Base-by-base conservation (phyloP, 2,113 vertebrate genomes). In the Pteropus alecto region DNA sequence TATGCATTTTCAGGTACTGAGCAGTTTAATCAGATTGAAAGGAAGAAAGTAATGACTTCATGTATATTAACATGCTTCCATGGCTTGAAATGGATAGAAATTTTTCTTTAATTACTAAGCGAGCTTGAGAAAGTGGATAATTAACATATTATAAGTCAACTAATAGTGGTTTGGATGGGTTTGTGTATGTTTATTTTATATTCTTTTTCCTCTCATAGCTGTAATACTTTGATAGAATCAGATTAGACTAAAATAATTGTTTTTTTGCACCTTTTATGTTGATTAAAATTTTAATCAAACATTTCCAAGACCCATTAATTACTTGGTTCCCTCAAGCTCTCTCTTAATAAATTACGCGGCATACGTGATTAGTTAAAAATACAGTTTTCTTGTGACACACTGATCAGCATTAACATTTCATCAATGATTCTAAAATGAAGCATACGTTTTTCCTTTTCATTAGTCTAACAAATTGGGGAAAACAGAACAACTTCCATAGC, bases 281-380 rank as follows among this genome's bases (percentile, higher is more conserved):
- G 90, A 98, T 96, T 97, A 96, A 88, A 95, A 90, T 68, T 96
- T 95, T 97, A 96, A 96, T 96, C 95, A 98, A 92, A 94, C 78
- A 71, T 95, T 97, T 83, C 54, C 46, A 97, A 96, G 35, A 92
- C 67, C 67, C 60, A 85, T 94, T 95, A 97, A 97, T 97, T 97
- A 98, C 90, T 92, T 96, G 86, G n/a, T 65, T 97, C 84, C 71
- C 78, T 95, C 86, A 95, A 94, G 61, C 48, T 87, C 35, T 91
- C 30, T 56, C 76, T 65, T 78, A n/a, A 95, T 86, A 95, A 91
- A 94, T 97, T 96, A 93, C 95, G 68, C 58, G 92, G 73, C 74
- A 93, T 77, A 92, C 1, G 2, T 82, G 78, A 88, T 76, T 95
- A 93, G 77, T 95, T 95, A 90, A 97, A 96, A 90, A 82, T 70